Base-by-base conservation (phyloP, 2,113 vertebrate genomes). In the Phalacrocorax brasilianus region DNA sequence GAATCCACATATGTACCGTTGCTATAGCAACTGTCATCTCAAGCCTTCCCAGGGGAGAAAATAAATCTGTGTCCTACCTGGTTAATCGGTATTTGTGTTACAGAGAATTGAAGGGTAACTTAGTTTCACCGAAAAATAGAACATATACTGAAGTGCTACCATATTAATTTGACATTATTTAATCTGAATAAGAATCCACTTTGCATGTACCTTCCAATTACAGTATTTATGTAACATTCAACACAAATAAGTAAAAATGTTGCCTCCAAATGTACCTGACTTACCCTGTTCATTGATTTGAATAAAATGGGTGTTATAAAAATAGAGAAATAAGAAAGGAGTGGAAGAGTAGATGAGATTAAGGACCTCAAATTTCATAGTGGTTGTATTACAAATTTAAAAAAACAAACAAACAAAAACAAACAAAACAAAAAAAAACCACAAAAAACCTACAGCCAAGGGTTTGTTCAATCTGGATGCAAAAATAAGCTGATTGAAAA, bases 11-110 rank as follows among this genome's bases (percentile, higher is more conserved):
- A 80, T 85, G 70, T 38, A 74, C 73, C 26, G 93, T 97, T 96
- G 88, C 95, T 77, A 96, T 96, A 70, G 97, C 77, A 97, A 98
- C 97, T 96, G 78, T 65, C 82, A 96, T 65, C 93, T 93, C 84
- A 68, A 78, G 74, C 77, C 95, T 96, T 97, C 92, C 85, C 93
- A 49, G 14, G 81, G 78, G 96, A 94, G 93, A 94, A 96, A 96
- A 96, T 85, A 89, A 87, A 81, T 77, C 75, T 65, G 85, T 88
- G 74, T 80, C 84, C 96, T 95, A 93, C 86, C 92, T 92, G 96
- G 79, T 74, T 95, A 96, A 97, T 97, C 61, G 47, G 84, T 95
- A 85, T 94, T 96, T 89, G 91, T 85, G 85, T 79, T 91, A 32
- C 81, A 63, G 52, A 50, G 92, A 96, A 96, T 81, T 85, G 94